Base-by-base conservation (phyloP, 1,140 invertebrate genomes). In the Charaxes varanes region DNA sequence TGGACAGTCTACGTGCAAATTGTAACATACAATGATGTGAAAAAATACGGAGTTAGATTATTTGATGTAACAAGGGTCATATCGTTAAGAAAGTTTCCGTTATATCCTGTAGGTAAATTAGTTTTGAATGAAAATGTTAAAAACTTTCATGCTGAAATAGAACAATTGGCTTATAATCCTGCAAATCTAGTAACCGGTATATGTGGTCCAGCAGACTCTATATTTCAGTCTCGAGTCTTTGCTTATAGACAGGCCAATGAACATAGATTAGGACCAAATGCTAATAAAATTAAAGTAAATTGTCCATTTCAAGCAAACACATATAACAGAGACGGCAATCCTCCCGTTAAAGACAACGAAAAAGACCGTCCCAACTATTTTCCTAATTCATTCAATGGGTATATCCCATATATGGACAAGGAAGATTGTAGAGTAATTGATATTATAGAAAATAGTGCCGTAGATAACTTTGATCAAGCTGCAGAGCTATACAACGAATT, bases 311-410 rank as follows among this genome's bases (percentile, higher is more conserved):
- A 87, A 44, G 82, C 86, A 0, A 65, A 62, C 35, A 57, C 42
- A 6, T 70, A 74, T 68, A 92, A 94, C 67, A 87, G 96, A n/a
- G 96, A 97, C 82, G 97, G 96, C 1, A 68, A 85, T 3, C 89
- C 90, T 84, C 85, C 88, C 4, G 62, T 41, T 82, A 22, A 11
- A 18, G 24, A 34, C 30, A 90, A 90, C 56, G 87, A 91, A 85
- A 90, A 83, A 54, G 92, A 92, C 30, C 91, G 91, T 5, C 97
- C 97, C 2, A 97, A 97, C 80, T 98, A 98, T 71, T 97, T 89
- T 84, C 97, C 97, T 0, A 98, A 98, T 79, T 96, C 94, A 45
- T 99, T 97, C 69, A 81, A 85, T 41, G 96, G 95, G 0, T 93
- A 95, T 0, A 69, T 86, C 10, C 87, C 88, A 22, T 83, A 22